phyloP scores from a whole-genome alignment of 2,797 vertebrate species.

The Avahi laniger region DNA sequence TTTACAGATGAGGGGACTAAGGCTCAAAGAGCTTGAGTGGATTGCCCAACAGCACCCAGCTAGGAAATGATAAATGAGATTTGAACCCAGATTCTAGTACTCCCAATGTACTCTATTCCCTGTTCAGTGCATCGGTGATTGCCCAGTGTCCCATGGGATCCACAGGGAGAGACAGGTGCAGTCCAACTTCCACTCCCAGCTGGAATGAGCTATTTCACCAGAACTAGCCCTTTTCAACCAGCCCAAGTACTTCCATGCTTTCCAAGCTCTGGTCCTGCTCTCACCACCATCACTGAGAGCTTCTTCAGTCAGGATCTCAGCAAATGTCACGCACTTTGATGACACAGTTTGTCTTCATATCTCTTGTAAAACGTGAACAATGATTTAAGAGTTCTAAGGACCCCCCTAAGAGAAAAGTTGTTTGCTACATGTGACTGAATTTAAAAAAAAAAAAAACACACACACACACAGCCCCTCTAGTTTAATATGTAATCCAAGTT shows the following conservation, averaged over 20 bases:
- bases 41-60: background rate
- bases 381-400: constrained; percentile 62
- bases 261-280: constrained; percentile 62
- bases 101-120: background rate
- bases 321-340: constrained; percentile 80
- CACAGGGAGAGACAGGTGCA: background rate
- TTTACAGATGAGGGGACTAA: background rate
- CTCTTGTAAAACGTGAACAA: constrained; percentile 73
- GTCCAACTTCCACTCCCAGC: background rate
- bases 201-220: background rate
- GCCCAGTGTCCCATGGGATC: background rate
- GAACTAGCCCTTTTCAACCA: background rate
- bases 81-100: background rate
- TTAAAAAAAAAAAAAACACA: background rate
- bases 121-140: background rate
- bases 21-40: background rate
- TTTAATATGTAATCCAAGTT: background rate
- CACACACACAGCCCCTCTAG: background rate
- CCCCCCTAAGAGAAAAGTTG: constrained; percentile 29
- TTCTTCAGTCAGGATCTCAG: constrained; percentile 66
- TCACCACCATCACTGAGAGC: constrained; percentile 53
- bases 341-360: constrained; percentile 60
- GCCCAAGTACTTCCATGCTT: constrained; percentile 5
- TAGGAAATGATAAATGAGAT: background rate
- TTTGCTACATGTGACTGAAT: background rate